Evolutionary conservation across 2,113 vertebrate species (phyloP), one percentile per base, ranked within the genome.

Genomic region (Hyla sarda): DNA sequence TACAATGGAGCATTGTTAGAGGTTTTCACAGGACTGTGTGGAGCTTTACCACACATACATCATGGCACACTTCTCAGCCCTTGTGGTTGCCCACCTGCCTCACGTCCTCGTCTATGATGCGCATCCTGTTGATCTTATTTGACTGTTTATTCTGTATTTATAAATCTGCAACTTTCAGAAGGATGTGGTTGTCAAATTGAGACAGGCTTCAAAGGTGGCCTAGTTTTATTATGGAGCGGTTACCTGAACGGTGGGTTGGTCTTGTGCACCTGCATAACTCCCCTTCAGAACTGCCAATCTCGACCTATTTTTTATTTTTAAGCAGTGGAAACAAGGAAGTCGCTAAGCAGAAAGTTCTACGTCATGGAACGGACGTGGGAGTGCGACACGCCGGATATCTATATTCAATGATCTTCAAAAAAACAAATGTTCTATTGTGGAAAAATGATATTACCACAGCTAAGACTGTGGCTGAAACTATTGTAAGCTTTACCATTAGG

Each of bases 181-280:
- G 94, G 94, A 95, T 90, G 94, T 25, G 94, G 94, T 72, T 93
- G 89, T 56, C 60, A 86, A 86, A 72, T 45, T 54, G 58, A 79
- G 84, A 71, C 1, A 65, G 91, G 91, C 88, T 91, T 90, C 54
- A 93, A 87, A 94, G 82, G 2, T 86, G 91, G 87, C 92, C 92
- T 88, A 89, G 86, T 90, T 89, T 91, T 77, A 25, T 56, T 91
- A 85, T 17, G 41, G 0, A 54, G 69, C 21, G 8, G 88, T 86
- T 80, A 54, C 1, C 77, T 65, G 90, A 85, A 21, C 30, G 23
- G 54, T 16, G 19, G 37, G 0, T 50, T 85, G 41, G 37, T 30
- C 56, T 47, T 48, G 65, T 56, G 50, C 84, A 86, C 84, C 84
- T 86, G 84, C 37, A 25, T 45, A 73, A 14, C 84, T 9, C 50